Base-by-base conservation (phyloP, 2,888 invertebrate species). In the Tetrapedia diversipes region DNA sequence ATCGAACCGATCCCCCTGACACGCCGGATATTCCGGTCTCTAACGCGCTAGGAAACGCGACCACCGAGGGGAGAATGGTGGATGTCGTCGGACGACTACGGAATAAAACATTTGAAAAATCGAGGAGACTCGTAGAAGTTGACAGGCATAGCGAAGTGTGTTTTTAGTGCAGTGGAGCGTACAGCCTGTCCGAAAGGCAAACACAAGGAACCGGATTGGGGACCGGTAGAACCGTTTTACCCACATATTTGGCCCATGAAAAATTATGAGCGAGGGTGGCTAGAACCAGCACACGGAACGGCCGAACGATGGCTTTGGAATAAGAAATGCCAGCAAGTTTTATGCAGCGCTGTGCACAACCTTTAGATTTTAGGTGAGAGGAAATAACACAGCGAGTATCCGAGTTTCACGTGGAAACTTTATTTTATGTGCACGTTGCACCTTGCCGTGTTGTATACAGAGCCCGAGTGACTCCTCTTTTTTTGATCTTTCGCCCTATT, bases 181-280 rank as follows among this genome's bases (percentile, higher is more conserved):
- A 37, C 22, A n/a, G 19, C 10, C 11, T 19, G 49, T 6, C n/a
- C 45, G 16, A 63, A 54, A 29, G 8, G 43, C 19, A 56, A 43
- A 57, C 32, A 34, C 49, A 24, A n/a, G 29, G 59, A 79, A 77
- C 71, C 69, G 69, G 79, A 34, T 77, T 41, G 37, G 2, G 16
- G 29, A 53, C 54, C 27, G 54, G 60, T 43, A 65, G 67, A 74
- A 81, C 80, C 70, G 80, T 77, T 64, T 70, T n/a, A 16, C n/a
- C n/a, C 53, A 16, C 39, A 14, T 32, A 47, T 64, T 54, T 32
- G 41, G 45, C 24, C n/a, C 49, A 54, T 24, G 64, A 53, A 43
- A 24, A 29, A 37, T 43, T 16, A 43, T n/a, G 56, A 60, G 32
- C 53, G 34, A 67, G 67, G 72, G 45, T 70, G 74, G 65, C 10